Conservation (phyloP, 2,888 invertebrate genomes). For the Rotaria macrura region DNA sequence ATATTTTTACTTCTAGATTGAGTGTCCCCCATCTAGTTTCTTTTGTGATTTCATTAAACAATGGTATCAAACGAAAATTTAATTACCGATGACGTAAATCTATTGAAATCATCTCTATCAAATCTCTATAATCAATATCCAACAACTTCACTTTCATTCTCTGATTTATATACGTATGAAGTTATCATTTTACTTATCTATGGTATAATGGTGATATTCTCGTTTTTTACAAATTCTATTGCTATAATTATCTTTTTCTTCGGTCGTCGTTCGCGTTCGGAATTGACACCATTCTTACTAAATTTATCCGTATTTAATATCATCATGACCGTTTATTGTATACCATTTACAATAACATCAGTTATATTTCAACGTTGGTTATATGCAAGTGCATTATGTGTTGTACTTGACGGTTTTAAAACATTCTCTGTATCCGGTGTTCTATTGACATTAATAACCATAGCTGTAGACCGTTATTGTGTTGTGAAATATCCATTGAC, state of each 20-base stretch:
- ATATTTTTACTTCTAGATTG: not conserved
- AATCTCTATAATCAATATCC: not conserved
- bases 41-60: not conserved
- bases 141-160: not conserved
- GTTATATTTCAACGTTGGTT: not conserved
- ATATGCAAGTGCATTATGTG: not conserved
- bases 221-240: conserved; percentile 18
- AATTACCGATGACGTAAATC: not conserved
- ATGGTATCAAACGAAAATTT: not conserved
- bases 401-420: not conserved
- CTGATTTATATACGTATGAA: not conserved
- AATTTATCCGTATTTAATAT: conserved; percentile 20
- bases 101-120: not conserved
- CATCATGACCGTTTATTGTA: conserved; percentile 14
- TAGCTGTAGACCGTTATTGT: conserved; percentile 16
- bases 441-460: conserved; percentile 14
- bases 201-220: not conserved
- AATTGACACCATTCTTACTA: not conserved
- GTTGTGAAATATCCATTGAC: not conserved
- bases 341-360: conserved; percentile 16
- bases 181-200: not conserved
- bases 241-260: not conserved
- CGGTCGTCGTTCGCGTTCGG: not conserved
- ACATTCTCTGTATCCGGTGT: not conserved
- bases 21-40: too few relatives aligned